These are phyloP conservation scores for Coendou prehensilis DNA, from an alignment of 2,797 vertebrate species.

Conservation along the genomic window DNA sequence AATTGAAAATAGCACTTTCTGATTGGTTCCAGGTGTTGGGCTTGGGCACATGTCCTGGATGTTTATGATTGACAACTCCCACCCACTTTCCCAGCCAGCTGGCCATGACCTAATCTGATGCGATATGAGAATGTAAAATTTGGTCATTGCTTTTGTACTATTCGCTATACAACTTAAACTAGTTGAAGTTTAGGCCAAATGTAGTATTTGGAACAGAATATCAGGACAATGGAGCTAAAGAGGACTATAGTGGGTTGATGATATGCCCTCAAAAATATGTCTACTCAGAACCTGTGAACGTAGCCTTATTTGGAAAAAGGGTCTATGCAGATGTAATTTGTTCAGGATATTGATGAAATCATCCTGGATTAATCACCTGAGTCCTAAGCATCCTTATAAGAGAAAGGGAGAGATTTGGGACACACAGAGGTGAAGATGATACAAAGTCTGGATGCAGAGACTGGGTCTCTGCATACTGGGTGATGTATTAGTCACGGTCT, in stretches of 20 bases:
- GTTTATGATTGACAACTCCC: not conserved
- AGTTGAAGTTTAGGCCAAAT: conserved; percentile 19
- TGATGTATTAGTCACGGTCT: not conserved
- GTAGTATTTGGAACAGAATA: not conserved
- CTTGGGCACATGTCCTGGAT: not conserved
- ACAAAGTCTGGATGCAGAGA: not conserved
- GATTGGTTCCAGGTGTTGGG: not conserved
- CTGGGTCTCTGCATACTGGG: not conserved
- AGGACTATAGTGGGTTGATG: not conserved
- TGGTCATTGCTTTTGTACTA: not conserved
- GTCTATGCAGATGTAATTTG: not conserved
- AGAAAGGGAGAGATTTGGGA: not conserved
- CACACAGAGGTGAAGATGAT: not conserved
- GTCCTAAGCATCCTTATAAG: not conserved
- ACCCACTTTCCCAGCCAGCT: not conserved
- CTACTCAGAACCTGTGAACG: not conserved
- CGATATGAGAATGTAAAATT: not conserved
- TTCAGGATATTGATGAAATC: not conserved
- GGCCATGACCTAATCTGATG: not conserved
- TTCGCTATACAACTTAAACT: not conserved
- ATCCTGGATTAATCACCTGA: not conserved
- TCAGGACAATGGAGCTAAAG: not conserved
- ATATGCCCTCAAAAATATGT: not conserved
- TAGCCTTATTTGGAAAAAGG: not conserved
- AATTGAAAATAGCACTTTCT: not conserved